Base-by-base conservation (phyloP, 2,888 invertebrate species). In the Drosophila macrothrix region DNA sequence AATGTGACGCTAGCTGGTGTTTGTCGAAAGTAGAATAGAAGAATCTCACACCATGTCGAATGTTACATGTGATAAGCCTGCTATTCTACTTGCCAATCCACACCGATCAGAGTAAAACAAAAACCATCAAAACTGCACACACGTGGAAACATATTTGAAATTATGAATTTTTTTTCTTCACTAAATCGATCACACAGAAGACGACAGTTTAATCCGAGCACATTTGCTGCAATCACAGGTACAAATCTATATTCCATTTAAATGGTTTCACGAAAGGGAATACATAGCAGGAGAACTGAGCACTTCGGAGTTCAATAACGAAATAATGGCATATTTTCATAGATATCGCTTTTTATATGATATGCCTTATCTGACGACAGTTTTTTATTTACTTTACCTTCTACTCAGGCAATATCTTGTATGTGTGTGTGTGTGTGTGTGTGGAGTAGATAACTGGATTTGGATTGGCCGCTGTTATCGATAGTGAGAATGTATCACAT, bases 281-380 rank as follows among this genome's bases (percentile, higher is more conserved):
- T n/a, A 67, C 54, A 50, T 54, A 62, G n/a, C 53, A 37, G 49
- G 61, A 64, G 81, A 66, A 83, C 82, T 79, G 66, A 76, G 75
- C 89, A 83, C 88, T 74, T 71, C 67, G 84, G 78, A 78, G 90
- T 87, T 90, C 88, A 87, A 90, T 88, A 90, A 84, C 76, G 88
- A 89, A 88, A 90, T 90, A 90, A 90, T 88, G 88, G 83, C 89
- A 88, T 82, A 89, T 90, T 83, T 90, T 80, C 84, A 81, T 83
- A 89, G 90, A 90, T 88, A 88, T 90, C 84, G 89, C 88, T 88
- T 89, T 86, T 89, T 90, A 88, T 88, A 90, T 83, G 88, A 81
- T 86, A 88, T 73, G 72, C 69, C 81, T 88, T 90, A 88, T 90
- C 88, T 89, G 80, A 39, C 43, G 54, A 73, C 33, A 70, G 74